Evolutionary conservation across 2,113 vertebrate species (phyloP).

Genomic region (Phaetusa simplex): DNA sequence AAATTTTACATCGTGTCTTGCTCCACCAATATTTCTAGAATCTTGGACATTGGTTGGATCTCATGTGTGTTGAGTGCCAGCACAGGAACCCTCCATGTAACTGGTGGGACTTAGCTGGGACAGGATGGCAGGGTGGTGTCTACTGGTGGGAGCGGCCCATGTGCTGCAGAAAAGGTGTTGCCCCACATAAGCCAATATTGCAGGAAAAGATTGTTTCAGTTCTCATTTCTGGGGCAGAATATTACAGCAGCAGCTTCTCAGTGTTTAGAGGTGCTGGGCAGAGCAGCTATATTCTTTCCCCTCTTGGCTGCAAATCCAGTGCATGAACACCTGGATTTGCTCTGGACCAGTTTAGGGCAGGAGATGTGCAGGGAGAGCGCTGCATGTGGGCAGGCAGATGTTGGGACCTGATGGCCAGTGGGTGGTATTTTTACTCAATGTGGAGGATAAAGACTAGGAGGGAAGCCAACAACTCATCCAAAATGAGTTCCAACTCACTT

Average conservation of each 20-base stretch:
- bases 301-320: not conserved
- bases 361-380: not conserved
- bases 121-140: rapidly evolving
- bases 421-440: not conserved
- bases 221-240: constrained; percentile 6
- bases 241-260: constrained; percentile 22
- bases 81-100: rapidly evolving
- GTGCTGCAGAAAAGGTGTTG: not conserved
- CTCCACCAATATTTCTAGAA: not conserved
- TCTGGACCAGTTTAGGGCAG: not conserved
- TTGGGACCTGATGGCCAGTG: not conserved
- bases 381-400: rapidly evolving
- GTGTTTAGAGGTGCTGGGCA: constrained; percentile 20
- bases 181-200: not conserved
- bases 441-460: not conserved
- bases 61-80: not conserved
- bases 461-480: not conserved
- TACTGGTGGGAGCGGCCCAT: too few relatives aligned
- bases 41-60: not conserved
- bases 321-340: not conserved
- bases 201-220: not conserved
- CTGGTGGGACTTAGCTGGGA: not conserved
- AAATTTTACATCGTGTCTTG: not conserved
- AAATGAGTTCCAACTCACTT: not conserved
- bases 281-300: not conserved